Base-by-base conservation (phyloP, 2,888 invertebrate genomes). In the Boloria euphrosyne region DNA sequence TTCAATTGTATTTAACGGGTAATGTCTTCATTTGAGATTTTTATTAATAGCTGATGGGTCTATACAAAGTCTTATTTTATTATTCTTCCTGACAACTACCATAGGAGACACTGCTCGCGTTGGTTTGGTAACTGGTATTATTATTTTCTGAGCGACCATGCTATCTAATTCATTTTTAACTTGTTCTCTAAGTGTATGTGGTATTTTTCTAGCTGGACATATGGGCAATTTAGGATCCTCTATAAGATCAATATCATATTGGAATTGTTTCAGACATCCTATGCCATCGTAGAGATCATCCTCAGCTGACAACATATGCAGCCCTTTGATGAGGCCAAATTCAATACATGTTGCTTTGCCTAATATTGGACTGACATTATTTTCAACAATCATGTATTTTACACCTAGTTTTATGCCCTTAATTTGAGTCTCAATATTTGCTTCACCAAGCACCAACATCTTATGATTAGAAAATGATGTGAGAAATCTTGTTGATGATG, bases 91-190 rank as follows among this genome's bases (percentile, higher is more conserved):
- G 13, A 73, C 70, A 6, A 71, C 46, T 67, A 74, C 71, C 72
- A 72, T 73, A 43, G 74, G 73, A 52, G 70, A 71, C 7, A 73
- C 74, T 3, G 71, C 72, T 55, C 69, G 69, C 4, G 71, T 71
- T 62, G 72, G 71, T 59, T 74, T 67, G 47, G 67, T 72, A 62
- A 62, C 71, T 55, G 69, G 71, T 65, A 67, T 71, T 65, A 74
- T 71, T 51, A 72, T 66, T 57, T 70, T 62, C 64, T 54, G 27
- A 31, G 27, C 54, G 66, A 66, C 31, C 66, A 66, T 22, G 71
- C 72, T 70, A 71, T 73, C 73, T 7, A 73, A 66, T 71, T 71
- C 73, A 66, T 73, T 57, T 31, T 73, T 73, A 27, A 73, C 71
- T 18, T 73, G 66, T 16, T 69, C 44, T 71, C 52, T 18, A 18